phyloP scores from a whole-genome alignment of 2,113 vertebrate genomes.

The Pipa parva region DNA sequence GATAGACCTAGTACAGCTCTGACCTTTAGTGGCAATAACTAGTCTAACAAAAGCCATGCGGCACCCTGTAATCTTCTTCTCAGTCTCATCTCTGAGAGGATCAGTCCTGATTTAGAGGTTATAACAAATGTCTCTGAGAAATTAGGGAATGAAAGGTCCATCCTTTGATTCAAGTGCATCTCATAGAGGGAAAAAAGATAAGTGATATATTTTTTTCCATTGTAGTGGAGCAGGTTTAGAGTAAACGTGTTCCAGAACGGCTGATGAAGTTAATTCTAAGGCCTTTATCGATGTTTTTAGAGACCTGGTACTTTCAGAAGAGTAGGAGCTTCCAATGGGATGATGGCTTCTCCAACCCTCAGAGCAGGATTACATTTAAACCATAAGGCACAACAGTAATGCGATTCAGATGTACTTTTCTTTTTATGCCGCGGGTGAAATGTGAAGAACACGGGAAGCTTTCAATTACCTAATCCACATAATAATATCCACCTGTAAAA shows the following conservation, averaged over 20 bases:
- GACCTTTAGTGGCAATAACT: conserved; percentile 1
- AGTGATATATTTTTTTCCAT: conserved; percentile 7
- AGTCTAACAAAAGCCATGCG: background rate
- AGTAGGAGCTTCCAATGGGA: background rate
- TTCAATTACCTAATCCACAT: conserved; percentile 15
- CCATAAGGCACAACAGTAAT: conserved; percentile 21
- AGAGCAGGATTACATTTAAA: conserved; percentile 23
- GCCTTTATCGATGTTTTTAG: conserved; percentile 4
- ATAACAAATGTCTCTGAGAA: conserved; percentile 26
- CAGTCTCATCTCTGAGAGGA: background rate
- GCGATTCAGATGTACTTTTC: conserved; percentile 17
- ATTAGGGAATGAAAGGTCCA: background rate
- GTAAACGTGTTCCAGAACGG: conserved; percentile 6
- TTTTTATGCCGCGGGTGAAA: conserved; percentile 25
- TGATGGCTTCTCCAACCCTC: conserved; percentile 20
- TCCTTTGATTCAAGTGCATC: conserved; percentile 15
- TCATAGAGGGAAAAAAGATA: conserved; percentile 18
- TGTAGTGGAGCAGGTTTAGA: conserved; percentile 4
- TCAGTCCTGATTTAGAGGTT: conserved; percentile 10
- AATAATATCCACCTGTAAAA: background rate
- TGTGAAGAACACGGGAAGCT: conserved; percentile 1
- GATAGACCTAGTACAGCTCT: background rate
- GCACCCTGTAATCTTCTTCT: background rate
- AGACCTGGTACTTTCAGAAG: background rate
- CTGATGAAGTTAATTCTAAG: conserved; percentile 29